A percentile compares a stretch with the other conserved stretches of the same genome.
phyloP scores from a whole-genome alignment of 2,113 vertebrate genomes.

The Catharus minimus region DNA sequence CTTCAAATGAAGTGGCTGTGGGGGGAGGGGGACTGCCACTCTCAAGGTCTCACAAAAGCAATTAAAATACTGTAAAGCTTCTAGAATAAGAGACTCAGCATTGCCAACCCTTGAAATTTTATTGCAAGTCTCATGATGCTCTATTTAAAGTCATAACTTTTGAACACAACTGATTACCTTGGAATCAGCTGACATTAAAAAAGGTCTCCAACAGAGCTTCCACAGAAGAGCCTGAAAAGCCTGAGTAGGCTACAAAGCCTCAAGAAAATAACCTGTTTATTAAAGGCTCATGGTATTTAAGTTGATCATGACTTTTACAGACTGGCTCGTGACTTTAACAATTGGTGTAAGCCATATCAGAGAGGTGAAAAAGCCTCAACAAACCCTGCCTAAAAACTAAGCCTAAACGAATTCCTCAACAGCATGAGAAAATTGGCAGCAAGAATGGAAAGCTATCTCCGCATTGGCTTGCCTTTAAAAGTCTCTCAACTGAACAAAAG shows the following conservation, averaged over 20 bases:
- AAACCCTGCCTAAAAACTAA: not conserved
- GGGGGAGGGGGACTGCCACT: not conserved
- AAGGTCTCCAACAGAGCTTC: not conserved
- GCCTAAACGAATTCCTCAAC: slow-evolving; percentile 20
- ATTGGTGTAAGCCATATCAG: not conserved
- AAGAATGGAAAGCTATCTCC: not conserved
- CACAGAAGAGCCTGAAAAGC: not conserved
- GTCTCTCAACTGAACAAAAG: not conserved
- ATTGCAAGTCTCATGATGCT: not conserved
- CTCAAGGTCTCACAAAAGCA: slow-evolving; percentile 17
- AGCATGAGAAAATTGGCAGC: slow-evolving; percentile 5
- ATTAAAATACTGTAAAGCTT: slow-evolving; percentile 26
- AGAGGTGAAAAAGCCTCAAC: not conserved
- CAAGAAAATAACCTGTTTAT: slow-evolving; percentile 5
- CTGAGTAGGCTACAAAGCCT: not conserved
- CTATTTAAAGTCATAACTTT: not conserved
- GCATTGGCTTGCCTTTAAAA: not conserved
- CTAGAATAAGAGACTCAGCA: not conserved
- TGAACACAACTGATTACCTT: slow-evolving; percentile 16
- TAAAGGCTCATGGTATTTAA: not conserved
- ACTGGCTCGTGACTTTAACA: not conserved
- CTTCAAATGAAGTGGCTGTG: not conserved
- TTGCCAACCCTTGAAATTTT: not conserved
- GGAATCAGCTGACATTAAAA: not conserved
- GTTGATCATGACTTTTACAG: not conserved